These are phyloP conservation scores for Penelope pileata DNA, from an alignment of 2,113 vertebrate species.

Conservation along the genomic window DNA sequence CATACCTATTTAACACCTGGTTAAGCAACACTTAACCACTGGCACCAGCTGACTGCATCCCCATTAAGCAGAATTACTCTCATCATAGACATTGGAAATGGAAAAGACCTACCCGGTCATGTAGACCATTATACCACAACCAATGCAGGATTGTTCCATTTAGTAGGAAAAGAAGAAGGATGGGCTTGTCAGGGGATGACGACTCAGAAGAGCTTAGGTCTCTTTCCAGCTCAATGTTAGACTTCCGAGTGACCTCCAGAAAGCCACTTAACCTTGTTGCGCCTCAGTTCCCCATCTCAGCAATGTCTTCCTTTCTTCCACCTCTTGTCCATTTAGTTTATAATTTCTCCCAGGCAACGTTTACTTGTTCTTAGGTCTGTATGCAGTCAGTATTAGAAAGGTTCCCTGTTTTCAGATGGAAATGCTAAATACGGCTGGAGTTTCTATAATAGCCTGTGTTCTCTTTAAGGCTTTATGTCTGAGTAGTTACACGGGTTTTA, in stretches of 20 bases:
- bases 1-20: conserved; percentile 72
- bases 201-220: conserved; percentile 62
- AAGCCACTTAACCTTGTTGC: conserved; percentile 49
- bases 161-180: conserved; percentile 54
- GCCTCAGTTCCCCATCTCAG: background rate
- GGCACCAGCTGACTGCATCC: conserved; percentile 69
- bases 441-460: background rate
- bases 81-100: conserved; percentile 66
- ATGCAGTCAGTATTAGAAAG: background rate
- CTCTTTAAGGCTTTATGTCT: background rate
- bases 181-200: conserved; percentile 53
- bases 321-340: background rate
- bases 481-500: background rate
- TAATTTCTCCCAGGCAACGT: background rate
- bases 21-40: conserved; percentile 72
- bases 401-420: background rate
- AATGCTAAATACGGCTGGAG: background rate
- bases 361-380: background rate
- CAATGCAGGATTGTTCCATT: conserved; percentile 64
- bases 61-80: conserved; percentile 72
- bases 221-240: background rate
- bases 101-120: conserved; percentile 70
- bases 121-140: conserved; percentile 57
- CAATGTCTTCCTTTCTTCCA: background rate
- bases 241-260: conserved; percentile 7